A percentile compares a stretch with the other conserved stretches of the same genome.
Evolutionary conservation across 2,113 vertebrate species (phyloP).

Genomic region (Phaetusa simplex): DNA sequence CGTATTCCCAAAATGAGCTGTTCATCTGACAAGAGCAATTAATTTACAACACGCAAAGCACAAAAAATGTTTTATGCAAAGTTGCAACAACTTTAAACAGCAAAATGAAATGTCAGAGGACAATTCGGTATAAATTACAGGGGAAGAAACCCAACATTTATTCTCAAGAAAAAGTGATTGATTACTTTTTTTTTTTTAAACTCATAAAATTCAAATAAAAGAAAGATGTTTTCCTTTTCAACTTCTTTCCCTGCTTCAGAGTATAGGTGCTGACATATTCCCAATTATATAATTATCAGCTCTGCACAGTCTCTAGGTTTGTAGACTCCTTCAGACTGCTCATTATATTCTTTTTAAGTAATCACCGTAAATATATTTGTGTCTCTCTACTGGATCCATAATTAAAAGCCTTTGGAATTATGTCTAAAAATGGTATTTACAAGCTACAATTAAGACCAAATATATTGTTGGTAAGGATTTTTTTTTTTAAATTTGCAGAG

Average conservation of each 20-base stretch:
- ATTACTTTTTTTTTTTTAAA: background rate
- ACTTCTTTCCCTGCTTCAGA: background rate
- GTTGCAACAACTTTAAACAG: slow-evolving; percentile 14
- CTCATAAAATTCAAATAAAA: background rate
- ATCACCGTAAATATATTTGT: background rate
- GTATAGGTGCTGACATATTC: background rate
- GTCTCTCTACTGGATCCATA: background rate
- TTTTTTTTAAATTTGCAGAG: background rate
- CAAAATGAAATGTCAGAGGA: slow-evolving; percentile 17
- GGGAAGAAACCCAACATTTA: background rate
- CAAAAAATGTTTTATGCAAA: slow-evolving; percentile 54
- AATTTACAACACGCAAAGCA: slow-evolving; percentile 31
- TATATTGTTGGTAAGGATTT: background rate
- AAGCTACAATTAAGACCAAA: background rate
- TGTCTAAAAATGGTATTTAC: background rate
- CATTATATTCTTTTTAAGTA: background rate
- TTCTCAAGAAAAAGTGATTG: background rate
- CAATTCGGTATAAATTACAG: slow-evolving; percentile 4
- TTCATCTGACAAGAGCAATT: slow-evolving; percentile 43
- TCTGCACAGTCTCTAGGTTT: background rate
- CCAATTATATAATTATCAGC: background rate
- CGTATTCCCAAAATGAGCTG: background rate
- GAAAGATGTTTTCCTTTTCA: background rate
- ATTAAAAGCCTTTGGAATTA: background rate
- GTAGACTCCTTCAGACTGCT: background rate